Evolutionary conservation across 2,113 vertebrate genomes (phyloP), one percentile per base, ranked within the genome.

Genomic region (Megatriorchis doriae): DNA sequence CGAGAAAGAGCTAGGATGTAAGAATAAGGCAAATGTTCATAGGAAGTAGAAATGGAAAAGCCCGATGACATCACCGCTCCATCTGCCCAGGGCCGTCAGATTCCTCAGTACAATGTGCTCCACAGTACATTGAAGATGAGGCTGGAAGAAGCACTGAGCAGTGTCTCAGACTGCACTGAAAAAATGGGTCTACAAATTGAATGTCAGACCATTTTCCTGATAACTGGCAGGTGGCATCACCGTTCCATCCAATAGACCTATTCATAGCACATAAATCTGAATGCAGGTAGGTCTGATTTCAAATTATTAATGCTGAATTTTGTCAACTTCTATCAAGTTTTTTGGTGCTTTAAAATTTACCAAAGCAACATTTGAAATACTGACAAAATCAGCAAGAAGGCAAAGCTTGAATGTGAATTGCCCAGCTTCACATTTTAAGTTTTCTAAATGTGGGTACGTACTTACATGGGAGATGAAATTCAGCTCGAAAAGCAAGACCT

Each of bases 11-110:
- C 96, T 93, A 94, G 94, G 95, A 42, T 81, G 63, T 84, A 94
- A 96, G 83, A 97, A 97, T 96, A 95, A 96, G 88, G 90, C 88
- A 84, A 96, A 96, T 89, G 83, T 96, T 97, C 95, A 43, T 94
- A 94, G 95, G 92, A 97, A 96, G 86, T 95, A 96, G 83, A 80
- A 96, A 95, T 93, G 94, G 94, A 94, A 96, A 95, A 95, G 61
- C 88, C 7, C 6, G 4, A 89, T 96, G 96, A 97, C 95, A 96
- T 96, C 96, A 96, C 58, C 83, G 0, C 77, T 96, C 92, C 94
- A 94, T 96, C 94, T 97, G 96, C 92, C 95, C 92, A 53, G 80
- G 79, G 75, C 80, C 3, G 31, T 95, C 15, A 4, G 94, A 94
- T 95, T 96, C 93, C 90, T 82, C 71, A 93, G 81, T 80, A 96